A percentile compares a stretch with the other conserved stretches of the same genome.
Evolutionary conservation across 2,797 vertebrate genomes (phyloP).

Genomic region (Sparus aurata): DNA sequence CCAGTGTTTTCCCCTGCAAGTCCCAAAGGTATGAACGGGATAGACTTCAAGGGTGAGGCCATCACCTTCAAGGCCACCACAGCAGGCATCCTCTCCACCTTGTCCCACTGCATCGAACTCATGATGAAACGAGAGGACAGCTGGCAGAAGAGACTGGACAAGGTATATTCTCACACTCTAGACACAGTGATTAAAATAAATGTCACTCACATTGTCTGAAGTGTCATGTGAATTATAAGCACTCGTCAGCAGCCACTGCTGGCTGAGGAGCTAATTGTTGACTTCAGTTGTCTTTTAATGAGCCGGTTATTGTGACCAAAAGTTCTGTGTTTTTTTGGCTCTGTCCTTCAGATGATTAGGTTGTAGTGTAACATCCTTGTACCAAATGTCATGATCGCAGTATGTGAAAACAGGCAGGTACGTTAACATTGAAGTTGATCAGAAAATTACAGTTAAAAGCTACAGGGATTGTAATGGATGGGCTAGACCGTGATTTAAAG

Average conservation of each 20-base stretch:
- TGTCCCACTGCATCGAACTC: slow-evolving; percentile 97
- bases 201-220: background rate
- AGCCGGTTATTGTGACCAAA: background rate
- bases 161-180: slow-evolving; percentile 83
- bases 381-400: background rate
- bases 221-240: slow-evolving; percentile 5
- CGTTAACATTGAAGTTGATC: background rate
- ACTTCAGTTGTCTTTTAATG: background rate
- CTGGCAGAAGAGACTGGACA: slow-evolving; percentile 97
- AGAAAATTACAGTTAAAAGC: background rate
- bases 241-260: slow-evolving; percentile 13
- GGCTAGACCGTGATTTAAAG: background rate
- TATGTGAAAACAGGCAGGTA: background rate
- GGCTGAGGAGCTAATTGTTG: background rate
- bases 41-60: slow-evolving; percentile 98
- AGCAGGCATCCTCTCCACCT: slow-evolving; percentile 95
- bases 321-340: background rate
- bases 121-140: slow-evolving; percentile 97
- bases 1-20: slow-evolving; percentile 89
- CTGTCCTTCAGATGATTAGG: slow-evolving; percentile 1
- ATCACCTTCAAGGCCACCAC: slow-evolving; percentile 99
- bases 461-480: background rate
- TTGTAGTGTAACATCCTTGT: background rate
- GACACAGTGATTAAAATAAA: background rate
- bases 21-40: slow-evolving; percentile 93